Percentiles rank a stretch among this genome's conserved stretches.
Conservation (phyloP, 2,888 invertebrate species). For the Peribatodes rhomboidaria region DNA sequence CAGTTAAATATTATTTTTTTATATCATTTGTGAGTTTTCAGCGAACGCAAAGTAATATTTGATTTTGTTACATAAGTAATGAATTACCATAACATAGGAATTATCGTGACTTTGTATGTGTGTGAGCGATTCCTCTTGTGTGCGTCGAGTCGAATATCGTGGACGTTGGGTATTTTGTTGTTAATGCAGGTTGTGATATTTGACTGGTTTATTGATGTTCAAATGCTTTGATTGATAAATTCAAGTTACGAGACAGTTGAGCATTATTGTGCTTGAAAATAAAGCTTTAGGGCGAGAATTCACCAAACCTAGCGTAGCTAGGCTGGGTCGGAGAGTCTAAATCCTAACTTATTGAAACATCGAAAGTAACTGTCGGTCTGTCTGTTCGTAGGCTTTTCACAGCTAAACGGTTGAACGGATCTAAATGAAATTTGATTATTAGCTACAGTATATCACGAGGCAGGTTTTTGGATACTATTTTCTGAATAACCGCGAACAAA, state of each 20-base stretch:
- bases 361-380: no score
- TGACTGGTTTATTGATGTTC: constrained; percentile 49
- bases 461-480: no score
- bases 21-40: constrained; percentile 68
- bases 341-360: no score
- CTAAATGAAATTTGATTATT: no score
- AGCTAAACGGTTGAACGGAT: no score
- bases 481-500: no score
- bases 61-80: constrained; percentile 71
- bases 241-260: background rate
- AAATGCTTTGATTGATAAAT: constrained; percentile 36
- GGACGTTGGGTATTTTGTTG: constrained; percentile 41
- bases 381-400: no score
- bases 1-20: constrained; percentile 71
- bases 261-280: constrained; percentile 33
- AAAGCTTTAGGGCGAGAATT: constrained; percentile 16
- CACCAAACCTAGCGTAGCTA: no score
- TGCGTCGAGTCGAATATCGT: constrained; percentile 54
- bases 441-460: no score
- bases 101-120: constrained; percentile 74
- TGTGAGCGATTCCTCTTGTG: constrained; percentile 55
- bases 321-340: no score
- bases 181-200: constrained; percentile 63
- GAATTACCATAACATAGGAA: constrained; percentile 75
- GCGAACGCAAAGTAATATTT: constrained; percentile 60